Evolutionary conservation across 2,888 invertebrate genomes (phyloP).

Genomic region (Ochropleura leucogaster): DNA sequence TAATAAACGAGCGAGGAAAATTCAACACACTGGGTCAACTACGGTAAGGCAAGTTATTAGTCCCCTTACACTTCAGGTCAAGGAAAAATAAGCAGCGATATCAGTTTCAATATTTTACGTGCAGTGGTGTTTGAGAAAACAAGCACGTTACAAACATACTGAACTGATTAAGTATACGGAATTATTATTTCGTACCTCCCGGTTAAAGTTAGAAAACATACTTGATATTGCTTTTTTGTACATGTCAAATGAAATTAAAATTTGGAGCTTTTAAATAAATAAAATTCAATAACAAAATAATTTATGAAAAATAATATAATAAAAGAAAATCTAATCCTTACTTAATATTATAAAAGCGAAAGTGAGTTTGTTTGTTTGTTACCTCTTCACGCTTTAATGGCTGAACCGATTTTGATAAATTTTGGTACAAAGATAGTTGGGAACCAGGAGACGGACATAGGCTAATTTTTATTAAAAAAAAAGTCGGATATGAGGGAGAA

Average conservation of each 20-base stretch:
- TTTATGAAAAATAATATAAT: too few relatives aligned
- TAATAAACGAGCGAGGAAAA: constrained; percentile 36
- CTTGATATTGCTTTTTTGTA: background rate
- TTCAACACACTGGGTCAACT: background rate
- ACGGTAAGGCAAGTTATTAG: constrained; percentile 27
- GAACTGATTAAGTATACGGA: constrained; percentile 22
- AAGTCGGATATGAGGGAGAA: too few relatives aligned
- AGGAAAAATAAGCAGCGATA: constrained; percentile 30
- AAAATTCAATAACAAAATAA: too few relatives aligned
- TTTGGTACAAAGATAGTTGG: too few relatives aligned
- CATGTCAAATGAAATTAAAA: background rate
- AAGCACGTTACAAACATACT: constrained; percentile 31
- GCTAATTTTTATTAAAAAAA: too few relatives aligned
- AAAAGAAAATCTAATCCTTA: too few relatives aligned
- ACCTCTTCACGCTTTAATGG: too few relatives aligned
- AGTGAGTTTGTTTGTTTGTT: too few relatives aligned
- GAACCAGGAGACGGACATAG: too few relatives aligned
- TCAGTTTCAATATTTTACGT: constrained; percentile 43
- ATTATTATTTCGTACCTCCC: constrained; percentile 9
- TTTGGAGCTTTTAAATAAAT: too few relatives aligned
- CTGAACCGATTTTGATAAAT: too few relatives aligned
- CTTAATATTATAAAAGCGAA: too few relatives aligned
- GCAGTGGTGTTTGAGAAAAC: constrained; percentile 23
- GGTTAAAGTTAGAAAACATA: background rate
- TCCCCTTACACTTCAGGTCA: constrained; percentile 7